phyloP scores from a whole-genome alignment of 2,797 vertebrate species.

The Naso thynnoides region DNA sequence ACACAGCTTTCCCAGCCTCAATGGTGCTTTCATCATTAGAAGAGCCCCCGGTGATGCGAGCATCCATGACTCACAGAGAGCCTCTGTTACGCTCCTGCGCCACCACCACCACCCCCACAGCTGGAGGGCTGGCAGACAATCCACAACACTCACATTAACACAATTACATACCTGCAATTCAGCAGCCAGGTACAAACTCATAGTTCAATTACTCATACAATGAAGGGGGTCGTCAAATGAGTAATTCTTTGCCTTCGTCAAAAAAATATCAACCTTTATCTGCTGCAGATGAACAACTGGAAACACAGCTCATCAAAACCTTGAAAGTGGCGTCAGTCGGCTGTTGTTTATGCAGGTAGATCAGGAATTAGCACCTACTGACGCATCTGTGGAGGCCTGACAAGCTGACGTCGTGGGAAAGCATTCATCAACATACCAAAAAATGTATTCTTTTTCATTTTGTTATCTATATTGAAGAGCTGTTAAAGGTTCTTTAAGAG shows the following conservation, averaged over 20 bases:
- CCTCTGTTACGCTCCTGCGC: slow-evolving; percentile 31
- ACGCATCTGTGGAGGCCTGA: slow-evolving; percentile 18
- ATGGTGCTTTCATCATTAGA: slow-evolving; percentile 49
- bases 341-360: neutral
- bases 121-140: slow-evolving; percentile 17
- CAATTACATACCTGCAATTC: slow-evolving; percentile 6
- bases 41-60: slow-evolving; percentile 52
- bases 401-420: neutral
- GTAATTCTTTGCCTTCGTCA: slow-evolving; percentile 6
- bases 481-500: no score
- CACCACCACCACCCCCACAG: slow-evolving; percentile 60
- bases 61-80: slow-evolving; percentile 67
- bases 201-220: slow-evolving; percentile 30
- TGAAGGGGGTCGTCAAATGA: slow-evolving; percentile 38
- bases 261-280: slow-evolving; percentile 12
- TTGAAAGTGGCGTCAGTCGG: slow-evolving; percentile 19
- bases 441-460: no score
- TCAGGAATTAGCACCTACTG: slow-evolving; percentile 1
- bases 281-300: slow-evolving; percentile 21
- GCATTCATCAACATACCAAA: neutral
- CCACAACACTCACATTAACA: slow-evolving; percentile 14
- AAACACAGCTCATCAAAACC: slow-evolving; percentile 20
- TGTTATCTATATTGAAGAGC: no score
- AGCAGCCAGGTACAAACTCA: slow-evolving; percentile 18
- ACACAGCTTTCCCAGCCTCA: slow-evolving; percentile 51